Evolutionary conservation across 2,113 vertebrate genomes (phyloP).

Genomic region (Theristicus caerulescens): DNA sequence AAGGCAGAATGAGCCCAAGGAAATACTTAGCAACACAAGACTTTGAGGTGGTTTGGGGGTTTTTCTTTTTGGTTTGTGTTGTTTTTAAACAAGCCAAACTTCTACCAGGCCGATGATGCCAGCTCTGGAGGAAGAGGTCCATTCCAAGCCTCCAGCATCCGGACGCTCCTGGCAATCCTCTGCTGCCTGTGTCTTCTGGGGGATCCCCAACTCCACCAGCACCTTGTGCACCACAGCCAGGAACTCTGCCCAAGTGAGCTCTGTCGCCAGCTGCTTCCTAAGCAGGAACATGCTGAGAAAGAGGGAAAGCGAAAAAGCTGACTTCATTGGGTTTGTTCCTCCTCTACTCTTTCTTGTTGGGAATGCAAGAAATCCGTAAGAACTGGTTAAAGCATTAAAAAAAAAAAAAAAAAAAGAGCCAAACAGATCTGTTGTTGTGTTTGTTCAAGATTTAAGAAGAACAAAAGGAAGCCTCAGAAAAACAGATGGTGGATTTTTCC

Average conservation of each 20-base stretch:
- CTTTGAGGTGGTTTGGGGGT: neutral
- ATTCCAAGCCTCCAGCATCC: neutral
- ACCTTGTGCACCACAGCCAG: neutral
- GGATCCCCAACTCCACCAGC: no score
- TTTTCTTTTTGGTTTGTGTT: neutral
- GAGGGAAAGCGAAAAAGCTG: accelerated
- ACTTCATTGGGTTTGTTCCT: neutral
- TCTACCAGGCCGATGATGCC: neutral
- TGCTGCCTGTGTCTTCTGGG: neutral
- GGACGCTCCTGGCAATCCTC: neutral
- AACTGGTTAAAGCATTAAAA: neutral
- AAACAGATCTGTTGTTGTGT: neutral
- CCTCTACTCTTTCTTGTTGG: neutral
- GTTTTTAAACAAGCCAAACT: neutral
- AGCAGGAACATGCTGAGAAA: neutral
- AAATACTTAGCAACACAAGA: neutral
- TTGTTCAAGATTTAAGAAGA: neutral
- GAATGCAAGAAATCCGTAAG: neutral
- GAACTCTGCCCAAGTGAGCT: neutral
- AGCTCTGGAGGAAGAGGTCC: neutral
- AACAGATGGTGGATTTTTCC: neutral
- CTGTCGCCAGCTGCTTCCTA: neutral
- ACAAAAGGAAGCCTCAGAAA: neutral
- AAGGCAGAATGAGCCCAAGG: neutral
- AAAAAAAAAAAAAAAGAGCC: neutral